Percentiles rank a stretch among this genome's conserved stretches.
Evolutionary conservation across 2,888 invertebrate genomes (phyloP).

Genomic region (Melanostoma mellinum): DNA sequence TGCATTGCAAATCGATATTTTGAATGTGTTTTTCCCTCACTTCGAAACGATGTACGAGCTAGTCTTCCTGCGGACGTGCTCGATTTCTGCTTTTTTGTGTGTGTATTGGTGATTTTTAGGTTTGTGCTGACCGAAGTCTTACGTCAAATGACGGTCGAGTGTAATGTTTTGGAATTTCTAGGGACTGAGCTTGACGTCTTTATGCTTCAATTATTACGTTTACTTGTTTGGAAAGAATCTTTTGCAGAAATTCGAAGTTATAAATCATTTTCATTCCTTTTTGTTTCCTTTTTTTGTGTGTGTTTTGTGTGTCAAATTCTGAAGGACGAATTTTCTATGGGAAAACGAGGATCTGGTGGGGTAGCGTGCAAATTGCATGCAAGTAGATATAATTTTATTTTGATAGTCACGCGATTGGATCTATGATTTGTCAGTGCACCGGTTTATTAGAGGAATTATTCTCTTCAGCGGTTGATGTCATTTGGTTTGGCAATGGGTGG

Average conservation of each 20-base stretch:
- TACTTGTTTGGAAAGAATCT: conserved; percentile 12
- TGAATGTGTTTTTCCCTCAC: conserved; percentile 15
- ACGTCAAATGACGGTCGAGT: conserved; percentile 26
- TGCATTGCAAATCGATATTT: conserved; percentile 40
- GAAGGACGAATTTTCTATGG: conserved; percentile 9
- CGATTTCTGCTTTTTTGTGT: neutral
- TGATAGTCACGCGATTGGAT: conserved; percentile 56
- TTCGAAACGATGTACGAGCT: neutral
- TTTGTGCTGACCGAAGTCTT: conserved; percentile 22
- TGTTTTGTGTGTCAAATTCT: too few species aligned
- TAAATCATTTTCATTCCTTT: conserved; percentile 20
- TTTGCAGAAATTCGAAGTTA: neutral
- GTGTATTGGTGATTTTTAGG: neutral
- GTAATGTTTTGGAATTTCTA: conserved; percentile 33
- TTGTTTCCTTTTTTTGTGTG: neutral
- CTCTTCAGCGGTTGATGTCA: neutral
- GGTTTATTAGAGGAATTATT: neutral
- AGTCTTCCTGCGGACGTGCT: conserved; percentile 38
- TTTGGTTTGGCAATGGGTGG: neutral
- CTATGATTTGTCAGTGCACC: neutral
- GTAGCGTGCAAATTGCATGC: conserved; percentile 19
- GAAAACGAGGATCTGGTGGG: neutral
- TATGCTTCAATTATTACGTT: neutral
- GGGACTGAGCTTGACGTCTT: conserved; percentile 23
- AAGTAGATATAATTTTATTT: conserved; percentile 21